Conservation (phyloP, 2,113 vertebrate genomes). For the Eurystomus gularis region DNA sequence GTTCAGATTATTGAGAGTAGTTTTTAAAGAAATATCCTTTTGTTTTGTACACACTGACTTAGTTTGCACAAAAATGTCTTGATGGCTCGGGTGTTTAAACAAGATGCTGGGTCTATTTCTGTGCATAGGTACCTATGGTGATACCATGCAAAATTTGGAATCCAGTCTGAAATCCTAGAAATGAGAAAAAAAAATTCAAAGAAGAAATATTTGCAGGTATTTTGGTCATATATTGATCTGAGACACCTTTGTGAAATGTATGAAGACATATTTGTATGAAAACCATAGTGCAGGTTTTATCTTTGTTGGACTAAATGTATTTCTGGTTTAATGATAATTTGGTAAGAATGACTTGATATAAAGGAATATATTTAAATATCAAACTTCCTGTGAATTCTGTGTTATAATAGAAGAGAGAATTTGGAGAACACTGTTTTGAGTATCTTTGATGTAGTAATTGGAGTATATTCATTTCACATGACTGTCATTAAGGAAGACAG, state of each 20-base stretch:
- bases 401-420: background rate
- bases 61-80: background rate
- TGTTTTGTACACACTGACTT: background rate
- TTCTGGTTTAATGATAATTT: background rate
- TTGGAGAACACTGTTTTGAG: slow-evolving; percentile 3
- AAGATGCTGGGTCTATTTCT: background rate
- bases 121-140: background rate
- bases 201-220: background rate
- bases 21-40: background rate
- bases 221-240: background rate
- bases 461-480: background rate
- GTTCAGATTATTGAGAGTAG: background rate
- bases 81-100: background rate
- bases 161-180: background rate
- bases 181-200: background rate
- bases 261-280: background rate
- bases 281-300: background rate
- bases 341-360: background rate
- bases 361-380: background rate
- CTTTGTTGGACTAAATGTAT: background rate
- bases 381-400: background rate
- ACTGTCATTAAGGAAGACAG: background rate
- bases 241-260: background rate
- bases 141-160: background rate
- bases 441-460: background rate